Percentiles rank a stretch among this genome's conserved stretches.
These are phyloP conservation scores for Herminia tarsipennalis DNA, from an alignment of 2,888 invertebrate genomes.

Conservation along the genomic window DNA sequence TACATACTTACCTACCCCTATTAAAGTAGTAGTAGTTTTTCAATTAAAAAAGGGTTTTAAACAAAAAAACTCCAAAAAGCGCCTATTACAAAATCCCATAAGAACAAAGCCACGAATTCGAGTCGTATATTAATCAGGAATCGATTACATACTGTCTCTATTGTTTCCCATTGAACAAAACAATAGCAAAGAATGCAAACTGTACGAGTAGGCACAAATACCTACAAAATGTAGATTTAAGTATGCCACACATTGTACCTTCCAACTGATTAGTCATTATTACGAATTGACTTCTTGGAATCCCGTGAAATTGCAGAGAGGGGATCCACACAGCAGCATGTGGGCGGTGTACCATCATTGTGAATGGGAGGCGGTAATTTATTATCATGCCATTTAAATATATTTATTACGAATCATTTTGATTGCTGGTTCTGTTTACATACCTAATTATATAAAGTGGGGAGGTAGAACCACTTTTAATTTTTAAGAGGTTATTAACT, in stretches of 20 bases:
- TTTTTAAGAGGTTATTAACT: too few species aligned
- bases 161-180: not conserved
- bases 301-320: slow-evolving; percentile 64
- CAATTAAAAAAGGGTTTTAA: too few species aligned
- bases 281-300: slow-evolving; percentile 63
- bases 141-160: too few species aligned
- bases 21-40: too few species aligned
- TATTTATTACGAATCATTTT: slow-evolving; percentile 50
- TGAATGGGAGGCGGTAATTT: slow-evolving; percentile 80
- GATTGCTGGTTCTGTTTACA: slow-evolving; percentile 28
- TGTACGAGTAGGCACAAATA: too few species aligned
- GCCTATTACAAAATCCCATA: too few species aligned
- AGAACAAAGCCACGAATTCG: too few species aligned
- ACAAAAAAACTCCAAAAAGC: not conserved
- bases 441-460: slow-evolving; percentile 13
- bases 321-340: slow-evolving; percentile 67
- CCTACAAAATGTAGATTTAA: too few species aligned
- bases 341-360: slow-evolving; percentile 70
- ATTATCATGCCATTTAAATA: slow-evolving; percentile 58
- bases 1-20: too few species aligned
- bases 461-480: too few species aligned
- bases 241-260: slow-evolving; percentile 19
- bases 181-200: too few species aligned
- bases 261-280: slow-evolving; percentile 48
- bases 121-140: too few species aligned